These are phyloP conservation scores for Melanostoma scalare DNA, from an alignment of 2,888 invertebrate genomes.

Conservation along the genomic window DNA sequence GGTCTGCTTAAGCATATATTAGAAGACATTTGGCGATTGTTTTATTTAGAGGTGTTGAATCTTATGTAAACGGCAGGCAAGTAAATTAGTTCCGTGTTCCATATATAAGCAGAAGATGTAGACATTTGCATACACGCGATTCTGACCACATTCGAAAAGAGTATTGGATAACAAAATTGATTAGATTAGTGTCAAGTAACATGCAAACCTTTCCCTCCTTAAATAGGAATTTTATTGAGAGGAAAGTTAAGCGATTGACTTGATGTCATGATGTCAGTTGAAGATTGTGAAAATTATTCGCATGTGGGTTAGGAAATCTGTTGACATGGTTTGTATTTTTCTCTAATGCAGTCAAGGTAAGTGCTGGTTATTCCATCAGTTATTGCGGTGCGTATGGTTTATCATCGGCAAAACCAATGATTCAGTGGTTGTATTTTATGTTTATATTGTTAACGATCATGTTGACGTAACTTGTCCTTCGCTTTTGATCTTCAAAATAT, in stretches of 20 bases:
- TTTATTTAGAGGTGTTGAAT: conserved; percentile 37
- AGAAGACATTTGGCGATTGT: conserved; percentile 9
- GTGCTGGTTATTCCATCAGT: too few relatives aligned
- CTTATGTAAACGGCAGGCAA: conserved; percentile 35
- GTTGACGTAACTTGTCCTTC: too few relatives aligned
- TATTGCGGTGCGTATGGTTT: too few relatives aligned
- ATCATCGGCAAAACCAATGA: too few relatives aligned
- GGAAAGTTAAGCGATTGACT: conserved; percentile 14
- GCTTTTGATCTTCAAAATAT: too few relatives aligned
- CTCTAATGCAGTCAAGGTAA: too few relatives aligned
- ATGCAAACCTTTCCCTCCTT: conserved; percentile 21
- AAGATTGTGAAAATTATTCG: too few relatives aligned
- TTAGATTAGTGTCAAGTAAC: not conserved
- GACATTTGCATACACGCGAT: conserved; percentile 54
- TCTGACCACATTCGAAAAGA: conserved; percentile 36
- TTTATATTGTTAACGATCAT: too few relatives aligned
- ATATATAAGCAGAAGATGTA: conserved; percentile 34
- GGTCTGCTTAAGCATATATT: conserved; percentile 28
- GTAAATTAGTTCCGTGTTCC: conserved; percentile 64
- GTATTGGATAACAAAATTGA: conserved; percentile 49
- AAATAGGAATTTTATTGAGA: conserved; percentile 2
- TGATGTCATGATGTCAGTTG: not conserved
- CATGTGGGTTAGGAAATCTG: too few relatives aligned
- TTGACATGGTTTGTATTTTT: too few relatives aligned
- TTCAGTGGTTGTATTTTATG: too few relatives aligned